A percentile compares a stretch with the other conserved stretches of the same genome.
These are phyloP conservation scores for Notolepis coatsorum DNA, from an alignment of 2,797 vertebrate species.

Conservation along the genomic window DNA sequence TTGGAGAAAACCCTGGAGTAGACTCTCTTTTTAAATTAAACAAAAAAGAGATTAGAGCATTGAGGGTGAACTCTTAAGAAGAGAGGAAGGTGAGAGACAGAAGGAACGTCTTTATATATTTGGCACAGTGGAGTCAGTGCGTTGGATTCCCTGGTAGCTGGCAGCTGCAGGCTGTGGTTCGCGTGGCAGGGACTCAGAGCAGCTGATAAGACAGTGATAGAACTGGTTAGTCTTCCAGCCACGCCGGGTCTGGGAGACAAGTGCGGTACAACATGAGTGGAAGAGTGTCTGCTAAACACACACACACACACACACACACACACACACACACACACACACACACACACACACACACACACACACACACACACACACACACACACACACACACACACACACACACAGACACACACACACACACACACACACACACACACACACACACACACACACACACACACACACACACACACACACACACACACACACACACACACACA, in stretches of 20 bases:
- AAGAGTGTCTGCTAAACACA: constrained; percentile 25
- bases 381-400: constrained; percentile 19
- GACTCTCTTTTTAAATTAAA: no score
- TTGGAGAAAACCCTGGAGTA: no score
- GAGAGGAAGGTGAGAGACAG: constrained; percentile 39
- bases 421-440: background rate
- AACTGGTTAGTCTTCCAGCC: constrained; percentile 53
- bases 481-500: constrained; percentile 23
- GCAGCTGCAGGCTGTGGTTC: constrained; percentile 45
- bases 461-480: constrained; percentile 22
- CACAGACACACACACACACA: background rate
- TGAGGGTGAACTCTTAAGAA: background rate
- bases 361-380: constrained; percentile 4
- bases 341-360: constrained; percentile 20
- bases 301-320: background rate
- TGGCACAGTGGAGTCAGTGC: constrained; percentile 29
- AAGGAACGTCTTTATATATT: constrained; percentile 32
- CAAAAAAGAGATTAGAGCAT: constrained; percentile 3
- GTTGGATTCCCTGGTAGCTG: constrained; percentile 42
- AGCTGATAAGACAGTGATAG: constrained; percentile 34
- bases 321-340: constrained; percentile 27
- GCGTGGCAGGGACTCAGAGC: constrained; percentile 18
- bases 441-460: constrained; percentile 1
- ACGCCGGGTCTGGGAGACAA: background rate
- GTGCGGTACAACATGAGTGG: constrained; percentile 33